Conservation (phyloP, 2,888 invertebrate species). For the Rosalia funebris region DNA sequence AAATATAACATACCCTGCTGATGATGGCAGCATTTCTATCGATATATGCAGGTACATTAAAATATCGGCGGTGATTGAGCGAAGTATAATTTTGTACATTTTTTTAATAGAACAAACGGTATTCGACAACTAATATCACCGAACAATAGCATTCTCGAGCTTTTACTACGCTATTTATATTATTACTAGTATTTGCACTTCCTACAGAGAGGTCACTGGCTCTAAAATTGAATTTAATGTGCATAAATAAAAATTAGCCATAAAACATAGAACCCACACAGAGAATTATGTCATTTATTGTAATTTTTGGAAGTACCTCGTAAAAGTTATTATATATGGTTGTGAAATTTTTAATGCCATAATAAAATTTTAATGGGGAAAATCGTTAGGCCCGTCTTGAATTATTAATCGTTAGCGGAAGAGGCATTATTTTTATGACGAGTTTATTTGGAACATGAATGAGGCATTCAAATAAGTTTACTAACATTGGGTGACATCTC, state of each 20-base stretch:
- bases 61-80: too few relatives aligned
- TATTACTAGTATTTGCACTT: background rate
- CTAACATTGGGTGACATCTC: background rate
- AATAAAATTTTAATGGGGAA: background rate
- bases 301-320: slow-evolving; percentile 6
- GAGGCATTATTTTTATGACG: background rate
- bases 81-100: too few relatives aligned
- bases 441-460: background rate
- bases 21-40: too few relatives aligned
- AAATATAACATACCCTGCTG: too few relatives aligned
- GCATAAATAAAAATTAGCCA: background rate
- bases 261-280: slow-evolving; percentile 7
- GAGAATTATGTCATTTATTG: background rate
- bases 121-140: too few relatives aligned
- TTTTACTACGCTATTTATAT: too few relatives aligned
- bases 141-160: too few relatives aligned
- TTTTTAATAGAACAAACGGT: too few relatives aligned
- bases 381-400: background rate
- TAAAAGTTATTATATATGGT: slow-evolving; percentile 5
- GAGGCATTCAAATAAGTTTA: background rate
- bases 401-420: slow-evolving; percentile 2
- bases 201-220: background rate
- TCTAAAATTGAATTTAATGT: background rate
- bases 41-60: too few relatives aligned
- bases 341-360: slow-evolving; percentile 2